Evolutionary conservation across 2,888 invertebrate genomes (phyloP).

Genomic region (Drosophila differens): DNA sequence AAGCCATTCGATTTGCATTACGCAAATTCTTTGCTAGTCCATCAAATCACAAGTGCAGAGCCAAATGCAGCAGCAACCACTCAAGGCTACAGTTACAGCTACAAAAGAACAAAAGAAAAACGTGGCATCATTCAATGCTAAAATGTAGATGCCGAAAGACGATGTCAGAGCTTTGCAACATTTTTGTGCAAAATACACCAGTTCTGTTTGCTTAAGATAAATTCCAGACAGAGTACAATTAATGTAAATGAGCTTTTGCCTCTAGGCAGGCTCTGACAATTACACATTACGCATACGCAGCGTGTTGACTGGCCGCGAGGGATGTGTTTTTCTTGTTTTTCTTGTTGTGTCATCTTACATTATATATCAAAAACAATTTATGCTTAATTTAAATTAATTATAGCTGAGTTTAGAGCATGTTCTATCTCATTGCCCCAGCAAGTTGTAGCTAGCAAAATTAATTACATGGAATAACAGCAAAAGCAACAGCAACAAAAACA

Average conservation of each 20-base stretch:
- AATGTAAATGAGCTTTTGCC: slow-evolving; percentile 39
- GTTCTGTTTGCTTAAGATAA: slow-evolving; percentile 9
- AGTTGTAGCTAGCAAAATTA: slow-evolving; percentile 58
- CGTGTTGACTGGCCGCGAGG: slow-evolving; percentile 13
- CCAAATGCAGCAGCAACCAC: slow-evolving; percentile 16
- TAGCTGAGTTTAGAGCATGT: slow-evolving; percentile 26
- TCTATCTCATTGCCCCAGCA: slow-evolving; percentile 36
- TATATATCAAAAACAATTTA: slow-evolving; percentile 67
- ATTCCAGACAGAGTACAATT: slow-evolving; percentile 15
- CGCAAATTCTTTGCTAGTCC: slow-evolving; percentile 42
- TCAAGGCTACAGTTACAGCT: slow-evolving; percentile 17
- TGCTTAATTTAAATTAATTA: slow-evolving; percentile 75
- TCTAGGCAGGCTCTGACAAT: slow-evolving; percentile 1
- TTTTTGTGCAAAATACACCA: slow-evolving; percentile 24
- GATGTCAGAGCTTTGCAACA: slow-evolving; percentile 11
- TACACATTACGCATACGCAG: slow-evolving; percentile 45
- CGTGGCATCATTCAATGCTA: not conserved
- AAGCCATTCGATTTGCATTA: slow-evolving; percentile 53
- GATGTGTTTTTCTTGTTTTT: not conserved
- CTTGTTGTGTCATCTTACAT: slow-evolving; percentile 10
- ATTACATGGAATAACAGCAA: slow-evolving; percentile 65
- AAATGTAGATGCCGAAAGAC: not conserved
- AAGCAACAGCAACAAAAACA: slow-evolving; percentile 26
- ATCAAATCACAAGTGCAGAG: slow-evolving; percentile 27
- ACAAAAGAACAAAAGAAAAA: not conserved